Evolutionary conservation across 2,797 vertebrate species (phyloP), one percentile per base, ranked within the genome.

Genomic region (Parambassis ranga): DNA sequence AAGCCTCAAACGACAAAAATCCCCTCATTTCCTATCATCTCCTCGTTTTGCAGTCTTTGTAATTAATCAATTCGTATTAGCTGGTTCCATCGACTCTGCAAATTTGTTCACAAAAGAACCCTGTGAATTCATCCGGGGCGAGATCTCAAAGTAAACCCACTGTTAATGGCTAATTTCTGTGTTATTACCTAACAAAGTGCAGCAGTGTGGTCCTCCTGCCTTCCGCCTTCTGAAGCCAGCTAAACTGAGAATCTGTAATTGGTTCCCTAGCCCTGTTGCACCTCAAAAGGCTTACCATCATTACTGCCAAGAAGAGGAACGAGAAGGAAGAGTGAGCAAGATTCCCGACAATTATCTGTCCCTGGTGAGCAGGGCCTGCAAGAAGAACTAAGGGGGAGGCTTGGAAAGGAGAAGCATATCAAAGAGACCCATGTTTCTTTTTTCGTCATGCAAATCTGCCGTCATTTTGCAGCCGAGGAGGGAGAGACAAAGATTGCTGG

Each of bases 281-380:
- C 80, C 84, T 89, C 80, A 87, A 82, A 89, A 73, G 76, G 47
- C 61, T 81, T 49, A 14, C 67, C 66, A 86, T 88, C 86, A 87
- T 89, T 87, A 88, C 71, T 48, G 65, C 57, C 59, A 33, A 53
- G 69, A 70, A 65, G 61, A 75, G 64, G 60, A 79, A 65, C 19
- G 13, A 51, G 65, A 46, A 67, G 55, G 57, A 71, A 65, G 59
- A 77, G 44, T 24, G 69, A 81, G 64, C 48, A 31, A 81, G 69
- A 85, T 83, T 85, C 81, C 67, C 44, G 13, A 84, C 79, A 86
- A 87, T 87, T 80, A 88, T 87, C 73, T 71, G 57, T 85, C 80
- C 80, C 81, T 39, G 6, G 72, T 14, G 69, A 83, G 55, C 50
- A 8, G 11, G 65, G 72, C 73, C 75, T 50, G 48, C 59, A 28